Base-by-base conservation (phyloP, 1,140 invertebrate species). In the Mizuhopecten yessoensis region DNA sequence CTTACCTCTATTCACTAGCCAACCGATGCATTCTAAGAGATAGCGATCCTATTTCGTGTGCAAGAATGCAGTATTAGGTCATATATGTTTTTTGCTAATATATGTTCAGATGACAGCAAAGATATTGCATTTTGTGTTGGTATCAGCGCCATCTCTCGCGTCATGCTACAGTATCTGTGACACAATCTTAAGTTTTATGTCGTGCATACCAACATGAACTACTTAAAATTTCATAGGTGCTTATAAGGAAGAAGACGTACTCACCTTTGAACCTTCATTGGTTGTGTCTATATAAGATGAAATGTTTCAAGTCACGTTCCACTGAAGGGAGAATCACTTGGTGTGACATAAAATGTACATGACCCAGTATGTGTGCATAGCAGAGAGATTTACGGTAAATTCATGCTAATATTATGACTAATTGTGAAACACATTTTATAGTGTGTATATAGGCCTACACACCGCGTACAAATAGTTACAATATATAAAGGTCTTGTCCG, bases 341-440 rank as follows among this genome's bases (percentile, higher is more conserved):
- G 57, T 75, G 20, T n/a, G 45, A 49, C 15, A 49, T 23, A 75
- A 75, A 29, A 75, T 29, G n/a, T 29, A 75, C 57, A 29, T 75
- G 57, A 75, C 23, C n/a, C 57, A 29, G 57, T 75, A 13, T 75
- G 29, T 75, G n/a, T n/a, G 57, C 23, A 75, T 75, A 75, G 57
- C 0, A 9, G 23, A 75, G 57, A 75, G 57, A 75, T 75, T 75
- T 75, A 75, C 57, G 57, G 57, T 75, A 75, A 75, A 75, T 75
- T 75, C 57, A 75, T 75, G 57, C 23, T 75, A 75, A 75, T 75
- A 75, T 75, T 75, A 75, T 75, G 57, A 75, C 57, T 75, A 75
- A 75, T 75, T 75, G 57, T 29, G 57, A 75, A 75, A 75, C 57
- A 75, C 57, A 29, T 75, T 75, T n/a, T 23, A 29, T 75, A 75